Evolutionary conservation across 2,888 invertebrate genomes (phyloP).

Genomic region (Andricus curvator): DNA sequence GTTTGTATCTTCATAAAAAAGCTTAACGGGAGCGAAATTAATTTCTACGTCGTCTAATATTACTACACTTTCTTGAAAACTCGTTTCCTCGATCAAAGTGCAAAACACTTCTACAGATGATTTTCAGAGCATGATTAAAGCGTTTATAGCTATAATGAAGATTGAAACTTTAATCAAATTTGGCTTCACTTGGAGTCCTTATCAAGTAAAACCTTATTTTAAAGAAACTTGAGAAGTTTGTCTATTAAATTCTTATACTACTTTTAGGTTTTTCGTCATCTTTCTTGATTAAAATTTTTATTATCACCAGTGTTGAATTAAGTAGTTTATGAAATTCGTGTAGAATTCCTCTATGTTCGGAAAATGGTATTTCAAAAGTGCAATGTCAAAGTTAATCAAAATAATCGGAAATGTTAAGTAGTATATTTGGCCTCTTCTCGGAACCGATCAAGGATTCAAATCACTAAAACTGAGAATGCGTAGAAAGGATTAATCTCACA

Average conservation of each 20-base stretch:
- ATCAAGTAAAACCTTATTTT: background rate
- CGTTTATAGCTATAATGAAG: background rate
- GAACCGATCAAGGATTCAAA: constrained; percentile 47
- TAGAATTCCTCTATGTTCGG: background rate
- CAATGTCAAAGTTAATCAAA: background rate
- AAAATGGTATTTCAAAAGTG: no score
- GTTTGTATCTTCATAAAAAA: background rate
- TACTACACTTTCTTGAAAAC: constrained; percentile 1
- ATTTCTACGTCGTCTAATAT: background rate
- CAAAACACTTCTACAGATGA: background rate
- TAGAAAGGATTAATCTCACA: constrained; percentile 57
- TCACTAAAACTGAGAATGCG: constrained; percentile 47
- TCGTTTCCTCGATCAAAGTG: background rate
- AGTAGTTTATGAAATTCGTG: background rate
- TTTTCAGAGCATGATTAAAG: background rate
- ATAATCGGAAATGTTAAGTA: background rate
- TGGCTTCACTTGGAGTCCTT: background rate
- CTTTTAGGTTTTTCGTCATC: background rate
- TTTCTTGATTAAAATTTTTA: background rate
- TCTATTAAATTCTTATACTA: background rate
- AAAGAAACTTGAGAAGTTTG: background rate
- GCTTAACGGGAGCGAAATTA: background rate
- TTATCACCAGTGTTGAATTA: background rate
- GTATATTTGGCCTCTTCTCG: background rate
- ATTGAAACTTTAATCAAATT: constrained; percentile 29